Evolutionary conservation across 2,797 vertebrate genomes (phyloP), one percentile per base, ranked within the genome.

Genomic region (Chromobotia macracanthus): DNA sequence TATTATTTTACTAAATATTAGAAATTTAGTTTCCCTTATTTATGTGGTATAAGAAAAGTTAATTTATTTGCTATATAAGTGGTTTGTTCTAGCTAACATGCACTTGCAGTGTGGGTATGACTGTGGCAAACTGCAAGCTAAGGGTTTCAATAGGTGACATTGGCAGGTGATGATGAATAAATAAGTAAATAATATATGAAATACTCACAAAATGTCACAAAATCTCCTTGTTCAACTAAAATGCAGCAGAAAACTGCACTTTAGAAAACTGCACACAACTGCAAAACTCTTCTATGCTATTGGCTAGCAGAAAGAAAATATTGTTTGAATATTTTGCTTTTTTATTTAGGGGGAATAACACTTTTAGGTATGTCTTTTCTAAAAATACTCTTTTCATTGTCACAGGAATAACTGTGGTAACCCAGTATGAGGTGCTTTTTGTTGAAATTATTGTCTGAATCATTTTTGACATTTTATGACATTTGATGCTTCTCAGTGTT

Each of bases 171-270:
- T 23, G 12, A 25, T 31, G 31, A 58, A 25, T 58, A 58, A 58
- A 15, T 25, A 58, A 58, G 21, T 25, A 25, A 58, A 25, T 58
- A 23, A 58, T 58, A 25, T 58, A 58, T 58, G 21, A 58, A 21
- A 58, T 58, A n/a, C n/a, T n/a, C n/a, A n/a, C n/a, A n/a, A 58
- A 58, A 58, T 58, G 56, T 58, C 56, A 58, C 56, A 58, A 58
- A 58, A 23, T 23, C 56, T 58, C 3, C 25, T 58, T 25, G 56
- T 21, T 58, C 21, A 12, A 13, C 23, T 25, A 21, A 58, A 58
- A 58, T 58, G 56, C 12, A 15, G 23, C 3, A 13, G 21, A 25
- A 58, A 58, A 25, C 12, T 58, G 12, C 21, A 11, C 21, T 25
- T n/a, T n/a, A n/a, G n/a, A n/a, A n/a, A 4, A 23, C 13, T 58